Evolutionary conservation across 2,113 vertebrate genomes (phyloP).

Genomic region (Notarius quadriscutis): DNA sequence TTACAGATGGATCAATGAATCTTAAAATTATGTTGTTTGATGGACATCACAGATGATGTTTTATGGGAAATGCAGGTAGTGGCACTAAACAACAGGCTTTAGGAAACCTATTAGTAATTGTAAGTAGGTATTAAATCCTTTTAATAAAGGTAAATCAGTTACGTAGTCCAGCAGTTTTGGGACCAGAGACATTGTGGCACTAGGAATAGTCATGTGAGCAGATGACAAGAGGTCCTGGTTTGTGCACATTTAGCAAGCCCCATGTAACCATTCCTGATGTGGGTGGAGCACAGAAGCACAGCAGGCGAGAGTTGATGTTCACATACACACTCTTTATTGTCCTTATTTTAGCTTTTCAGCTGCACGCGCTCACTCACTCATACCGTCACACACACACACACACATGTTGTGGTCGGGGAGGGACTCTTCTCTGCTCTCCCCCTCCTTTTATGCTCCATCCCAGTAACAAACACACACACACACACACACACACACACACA

Average conservation of each 20-base stretch:
- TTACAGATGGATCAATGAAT: not conserved
- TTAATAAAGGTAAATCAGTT: not conserved
- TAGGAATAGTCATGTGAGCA: not conserved
- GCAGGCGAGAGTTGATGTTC: too few relatives aligned
- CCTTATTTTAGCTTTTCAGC: too few relatives aligned
- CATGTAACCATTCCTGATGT: not conserved
- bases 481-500: too few relatives aligned
- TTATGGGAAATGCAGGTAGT: not conserved
- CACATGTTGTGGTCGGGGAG: too few relatives aligned
- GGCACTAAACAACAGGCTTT: not conserved
- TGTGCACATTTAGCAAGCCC: not conserved
- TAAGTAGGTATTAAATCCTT: not conserved
- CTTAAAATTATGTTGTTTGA: not conserved
- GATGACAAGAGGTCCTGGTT: not conserved
- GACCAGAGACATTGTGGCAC: not conserved
- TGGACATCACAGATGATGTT: not conserved
- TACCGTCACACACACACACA: too few relatives aligned
- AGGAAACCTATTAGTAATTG: not conserved
- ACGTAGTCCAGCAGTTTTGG: not conserved
- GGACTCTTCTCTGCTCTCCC: too few relatives aligned
- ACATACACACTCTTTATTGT: too few relatives aligned
- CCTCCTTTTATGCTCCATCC: too few relatives aligned
- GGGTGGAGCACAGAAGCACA: too few relatives aligned
- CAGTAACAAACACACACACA: too few relatives aligned
- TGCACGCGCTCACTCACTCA: too few relatives aligned